Percentiles rank a stretch among this genome's conserved stretches.
These are phyloP conservation scores for Gnathonemus echidnorhynchus DNA, from an alignment of 2,113 vertebrate species.

Conservation along the genomic window DNA sequence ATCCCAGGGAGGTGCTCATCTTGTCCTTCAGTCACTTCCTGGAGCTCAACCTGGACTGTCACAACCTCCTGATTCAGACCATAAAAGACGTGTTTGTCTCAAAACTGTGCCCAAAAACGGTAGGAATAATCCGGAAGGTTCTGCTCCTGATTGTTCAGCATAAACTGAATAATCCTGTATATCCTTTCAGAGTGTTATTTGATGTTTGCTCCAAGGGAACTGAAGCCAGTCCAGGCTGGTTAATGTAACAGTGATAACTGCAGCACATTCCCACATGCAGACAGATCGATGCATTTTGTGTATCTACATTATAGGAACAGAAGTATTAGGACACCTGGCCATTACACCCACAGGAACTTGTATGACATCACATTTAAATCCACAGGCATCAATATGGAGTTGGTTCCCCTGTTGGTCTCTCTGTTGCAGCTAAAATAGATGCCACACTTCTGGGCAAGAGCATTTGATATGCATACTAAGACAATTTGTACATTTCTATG, in stretches of 20 bases:
- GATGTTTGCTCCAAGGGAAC: neutral
- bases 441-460: neutral
- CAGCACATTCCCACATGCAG: neutral
- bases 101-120: conserved; percentile 62
- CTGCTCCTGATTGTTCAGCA: neutral
- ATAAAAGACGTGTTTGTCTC: conserved; percentile 56
- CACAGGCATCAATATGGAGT: neutral
- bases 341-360: neutral
- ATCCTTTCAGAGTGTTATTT: neutral
- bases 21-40: conserved; percentile 69
- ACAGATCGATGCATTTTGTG: neutral
- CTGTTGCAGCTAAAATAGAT: neutral
- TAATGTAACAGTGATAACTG: neutral
- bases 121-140: conserved; percentile 27
- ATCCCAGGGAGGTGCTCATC: conserved; percentile 63
- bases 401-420: neutral
- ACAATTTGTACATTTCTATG: neutral
- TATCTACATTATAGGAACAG: neutral
- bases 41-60: conserved; percentile 56
- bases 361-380: neutral
- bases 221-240: neutral
- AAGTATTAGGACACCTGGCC: neutral
- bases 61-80: conserved; percentile 51
- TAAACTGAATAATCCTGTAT: neutral
- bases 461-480: neutral